phyloP scores from a whole-genome alignment of 2,113 vertebrate genomes.

The Ailurus styani region DNA sequence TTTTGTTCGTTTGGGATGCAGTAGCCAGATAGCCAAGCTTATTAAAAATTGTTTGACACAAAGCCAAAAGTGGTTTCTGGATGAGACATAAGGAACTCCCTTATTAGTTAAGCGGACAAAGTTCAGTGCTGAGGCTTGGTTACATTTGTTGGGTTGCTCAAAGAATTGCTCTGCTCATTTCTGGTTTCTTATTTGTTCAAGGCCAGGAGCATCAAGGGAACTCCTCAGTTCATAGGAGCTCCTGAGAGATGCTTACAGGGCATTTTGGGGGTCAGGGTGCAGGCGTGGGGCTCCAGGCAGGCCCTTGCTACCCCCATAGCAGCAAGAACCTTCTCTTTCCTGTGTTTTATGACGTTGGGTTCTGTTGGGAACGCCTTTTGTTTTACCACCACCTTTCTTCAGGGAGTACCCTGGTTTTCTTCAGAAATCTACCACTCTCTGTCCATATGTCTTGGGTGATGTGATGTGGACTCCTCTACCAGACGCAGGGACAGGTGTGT shows the following conservation, averaged over 20 bases:
- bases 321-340: neutral
- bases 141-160: conserved; percentile 24
- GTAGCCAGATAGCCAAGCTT: neutral
- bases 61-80: conserved; percentile 42
- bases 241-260: neutral
- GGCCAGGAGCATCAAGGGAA: neutral
- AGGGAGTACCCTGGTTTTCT: neutral
- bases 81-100: conserved; percentile 22
- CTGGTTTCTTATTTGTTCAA: neutral
- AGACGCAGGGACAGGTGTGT: neutral
- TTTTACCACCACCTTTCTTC: neutral
- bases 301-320: neutral
- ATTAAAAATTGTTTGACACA: conserved; percentile 41
- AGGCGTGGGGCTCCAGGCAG: neutral
- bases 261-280: neutral
- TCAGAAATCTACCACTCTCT: neutral
- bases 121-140: neutral
- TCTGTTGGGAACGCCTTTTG: neutral
- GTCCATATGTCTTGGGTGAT: neutral
- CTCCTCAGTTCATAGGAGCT: neutral
- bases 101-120: neutral
- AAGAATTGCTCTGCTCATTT: conserved; percentile 25
- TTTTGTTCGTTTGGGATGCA: neutral
- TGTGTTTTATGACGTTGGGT: neutral
- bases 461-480: neutral